Percentiles rank a stretch among this genome's conserved stretches.
Conservation (phyloP, 2,797 vertebrate species). For the Gymnocypris eckloni region DNA sequence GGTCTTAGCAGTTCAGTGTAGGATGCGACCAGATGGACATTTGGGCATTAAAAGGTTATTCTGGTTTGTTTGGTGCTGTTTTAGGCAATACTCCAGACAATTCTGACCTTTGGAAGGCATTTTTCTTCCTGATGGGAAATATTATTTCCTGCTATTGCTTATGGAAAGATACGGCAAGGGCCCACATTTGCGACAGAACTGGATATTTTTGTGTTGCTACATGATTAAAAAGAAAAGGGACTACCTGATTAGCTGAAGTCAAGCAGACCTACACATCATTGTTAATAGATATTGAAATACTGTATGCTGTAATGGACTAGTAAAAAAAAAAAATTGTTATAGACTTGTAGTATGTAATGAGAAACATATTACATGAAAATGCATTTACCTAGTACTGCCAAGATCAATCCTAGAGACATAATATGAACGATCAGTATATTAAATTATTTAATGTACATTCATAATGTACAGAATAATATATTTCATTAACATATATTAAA, state of each 20-base stretch:
- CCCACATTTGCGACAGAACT: not conserved
- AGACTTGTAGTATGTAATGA: not conserved
- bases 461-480: too few species aligned
- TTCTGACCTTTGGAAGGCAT: conserved; percentile 50
- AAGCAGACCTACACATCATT: not conserved
- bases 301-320: not conserved
- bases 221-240: not conserved
- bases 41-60: conserved; percentile 37
- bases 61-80: conserved; percentile 41
- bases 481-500: too few species aligned
- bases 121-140: conserved; percentile 50
- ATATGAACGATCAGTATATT: too few species aligned
- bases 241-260: not conserved
- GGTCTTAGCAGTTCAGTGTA: not conserved
- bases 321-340: not conserved
- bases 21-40: conserved; percentile 22
- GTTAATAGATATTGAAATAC: not conserved
- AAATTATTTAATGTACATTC: too few species aligned
- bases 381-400: not conserved
- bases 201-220: not conserved
- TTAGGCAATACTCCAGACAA: conserved; percentile 36
- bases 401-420: too few species aligned
- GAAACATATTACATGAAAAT: not conserved
- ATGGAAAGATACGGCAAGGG: conserved; percentile 37
- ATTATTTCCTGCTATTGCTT: conserved; percentile 51